These are phyloP conservation scores for Pantherophis alleghaniensis DNA, from an alignment of 2,797 vertebrate genomes.

Conservation along the genomic window DNA sequence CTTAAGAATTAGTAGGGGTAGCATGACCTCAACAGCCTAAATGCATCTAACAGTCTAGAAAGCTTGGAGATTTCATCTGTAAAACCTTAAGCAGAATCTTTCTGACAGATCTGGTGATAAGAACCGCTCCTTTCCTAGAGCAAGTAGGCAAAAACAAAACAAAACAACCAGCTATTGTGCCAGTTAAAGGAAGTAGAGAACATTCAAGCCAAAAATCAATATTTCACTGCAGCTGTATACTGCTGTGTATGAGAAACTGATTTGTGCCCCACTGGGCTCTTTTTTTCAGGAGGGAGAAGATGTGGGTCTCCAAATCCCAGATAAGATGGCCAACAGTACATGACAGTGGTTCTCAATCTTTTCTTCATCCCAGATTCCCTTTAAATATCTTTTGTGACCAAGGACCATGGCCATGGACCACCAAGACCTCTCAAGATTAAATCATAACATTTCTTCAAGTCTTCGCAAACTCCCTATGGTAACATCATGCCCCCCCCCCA, in stretches of 20 bases:
- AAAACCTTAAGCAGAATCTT: not conserved
- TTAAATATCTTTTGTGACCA: not conserved
- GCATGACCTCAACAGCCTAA: not conserved
- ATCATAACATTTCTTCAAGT: not conserved
- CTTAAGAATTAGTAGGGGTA: not conserved
- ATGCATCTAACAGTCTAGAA: not conserved
- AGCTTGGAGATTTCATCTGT: not conserved
- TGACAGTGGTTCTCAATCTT: not conserved
- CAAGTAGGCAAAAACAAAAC: not conserved
- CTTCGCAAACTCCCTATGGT: fast-evolving
- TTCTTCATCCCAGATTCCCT: not conserved
- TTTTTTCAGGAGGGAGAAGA: not conserved
- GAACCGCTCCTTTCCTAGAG: not conserved
- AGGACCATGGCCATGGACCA: not conserved
- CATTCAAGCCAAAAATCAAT: not conserved
- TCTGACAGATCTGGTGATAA: not conserved
- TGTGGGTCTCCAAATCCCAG: not conserved
- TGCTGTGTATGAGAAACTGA: not conserved
- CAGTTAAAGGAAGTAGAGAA: not conserved
- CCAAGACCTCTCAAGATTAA: not conserved
- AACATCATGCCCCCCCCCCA: too few relatives aligned
- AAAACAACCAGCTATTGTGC: not conserved
- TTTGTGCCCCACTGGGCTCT: not conserved
- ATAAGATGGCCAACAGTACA: not conserved
- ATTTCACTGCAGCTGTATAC: not conserved